Evolutionary conservation across 2,797 vertebrate species (phyloP).

Genomic region (Lacerta agilis): DNA sequence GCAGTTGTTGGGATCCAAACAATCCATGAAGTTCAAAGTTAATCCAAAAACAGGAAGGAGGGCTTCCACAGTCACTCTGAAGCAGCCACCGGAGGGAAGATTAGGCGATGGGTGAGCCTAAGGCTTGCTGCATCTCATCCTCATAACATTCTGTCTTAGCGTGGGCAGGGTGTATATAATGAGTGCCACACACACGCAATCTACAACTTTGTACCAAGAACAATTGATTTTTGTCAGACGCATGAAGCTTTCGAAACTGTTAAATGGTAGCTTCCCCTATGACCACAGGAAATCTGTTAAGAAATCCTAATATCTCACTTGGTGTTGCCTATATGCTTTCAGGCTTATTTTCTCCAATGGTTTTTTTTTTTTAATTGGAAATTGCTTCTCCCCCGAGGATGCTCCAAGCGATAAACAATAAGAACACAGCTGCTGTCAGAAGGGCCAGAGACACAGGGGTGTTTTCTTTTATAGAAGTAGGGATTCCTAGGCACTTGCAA

Average conservation of each 20-base stretch:
- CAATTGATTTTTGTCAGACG: neutral
- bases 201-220: neutral
- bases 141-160: neutral
- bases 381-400: neutral
- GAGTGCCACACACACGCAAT: neutral
- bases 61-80: neutral
- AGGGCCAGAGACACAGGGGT: neutral
- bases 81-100: neutral
- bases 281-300: neutral
- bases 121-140: neutral
- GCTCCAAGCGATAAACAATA: neutral
- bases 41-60: neutral
- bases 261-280: neutral
- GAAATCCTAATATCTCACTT: neutral
- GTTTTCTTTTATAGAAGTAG: neutral
- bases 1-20: neutral
- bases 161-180: no score
- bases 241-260: neutral
- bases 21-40: neutral
- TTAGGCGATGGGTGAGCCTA: neutral
- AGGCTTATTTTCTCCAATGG: neutral
- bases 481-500: neutral
- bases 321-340: neutral
- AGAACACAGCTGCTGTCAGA: neutral
- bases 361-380: neutral